Evolutionary conservation across 2,888 invertebrate species (phyloP), one percentile per base, ranked within the genome.

Genomic region (Protodeltote pygarga): DNA sequence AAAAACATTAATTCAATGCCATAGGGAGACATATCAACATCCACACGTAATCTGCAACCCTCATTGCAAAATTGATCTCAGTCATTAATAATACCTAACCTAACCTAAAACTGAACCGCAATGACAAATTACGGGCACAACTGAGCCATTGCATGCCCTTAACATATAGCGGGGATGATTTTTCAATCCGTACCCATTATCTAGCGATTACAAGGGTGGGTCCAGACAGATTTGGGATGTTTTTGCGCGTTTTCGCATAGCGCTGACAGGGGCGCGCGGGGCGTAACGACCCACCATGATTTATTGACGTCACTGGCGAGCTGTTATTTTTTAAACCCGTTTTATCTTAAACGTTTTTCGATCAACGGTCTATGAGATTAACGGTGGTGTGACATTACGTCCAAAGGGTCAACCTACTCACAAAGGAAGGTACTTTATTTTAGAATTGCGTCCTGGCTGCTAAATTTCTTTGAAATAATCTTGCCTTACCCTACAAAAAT

Each of bases 151-250:
- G 70, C 67, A 70, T 77, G 71, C 78, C 79, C 79, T 77, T 79
- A 77, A 83, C 77, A 80, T 77, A 83, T 76, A 81, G 75, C 73
- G 68, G 75, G 81, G 84, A 89, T 87, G 85, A 88, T 89, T 89
- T 90, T 89, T 90, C 89, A 89, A 89, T 89, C 85, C 83, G 71
- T 74, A 67, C 73, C 85, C 87, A 89, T 89, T 89, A 89, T 89
- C 87, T 84, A 81, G 79, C 85, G 87, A 90, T 90, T 89, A 89
- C 87, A 86, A 85, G 89, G 90, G 89, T 85, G 85, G 84, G 79
- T 79, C 84, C 83, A 83, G 87, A 87, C 85, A 81, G 82, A 83
- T 85, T 80, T 75, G 83, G 85, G 83, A 81, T 83, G 87, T 88
- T 90, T 80, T 81, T 81, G 78, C 75, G 72, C 68, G 66, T 73